A percentile compares a stretch with the other conserved stretches of the same genome.
Evolutionary conservation across 2,888 invertebrate genomes (phyloP).

Genomic region (Metellina segmentata): DNA sequence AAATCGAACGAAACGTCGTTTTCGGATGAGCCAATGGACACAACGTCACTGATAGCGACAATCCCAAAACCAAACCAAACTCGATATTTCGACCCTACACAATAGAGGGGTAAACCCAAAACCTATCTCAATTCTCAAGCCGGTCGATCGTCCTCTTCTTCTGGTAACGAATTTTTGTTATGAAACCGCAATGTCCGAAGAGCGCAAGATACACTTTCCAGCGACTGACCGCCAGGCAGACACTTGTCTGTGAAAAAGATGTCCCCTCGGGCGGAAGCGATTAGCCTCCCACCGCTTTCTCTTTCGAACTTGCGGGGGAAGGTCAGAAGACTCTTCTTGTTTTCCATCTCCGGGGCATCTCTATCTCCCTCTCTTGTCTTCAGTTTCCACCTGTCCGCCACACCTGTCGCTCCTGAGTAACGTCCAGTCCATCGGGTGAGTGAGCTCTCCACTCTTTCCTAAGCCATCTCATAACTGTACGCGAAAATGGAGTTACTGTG

Average conservation of each 20-base stretch:
- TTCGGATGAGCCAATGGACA: too few species aligned
- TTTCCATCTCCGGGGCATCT: not conserved
- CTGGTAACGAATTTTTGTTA: too few species aligned
- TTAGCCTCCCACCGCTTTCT: slow-evolving; percentile 60
- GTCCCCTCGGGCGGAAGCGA: slow-evolving; percentile 52
- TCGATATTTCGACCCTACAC: too few species aligned
- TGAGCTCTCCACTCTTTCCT: slow-evolving; percentile 4
- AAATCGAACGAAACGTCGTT: too few species aligned
- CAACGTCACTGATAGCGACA: too few species aligned
- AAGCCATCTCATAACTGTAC: not conserved
- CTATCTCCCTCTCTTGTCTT: slow-evolving; percentile 17
- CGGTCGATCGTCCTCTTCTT: too few species aligned
- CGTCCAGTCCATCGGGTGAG: slow-evolving; percentile 22
- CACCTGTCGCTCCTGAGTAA: slow-evolving; percentile 53
- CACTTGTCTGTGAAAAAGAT: not conserved
- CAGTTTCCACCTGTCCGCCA: slow-evolving; percentile 61
- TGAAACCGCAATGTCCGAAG: too few species aligned
- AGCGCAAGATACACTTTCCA: too few species aligned
- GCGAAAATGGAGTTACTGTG: not conserved
- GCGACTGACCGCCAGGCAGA: too few species aligned
- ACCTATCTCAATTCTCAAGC: too few species aligned
- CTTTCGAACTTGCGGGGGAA: slow-evolving; percentile 66
- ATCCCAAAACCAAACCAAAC: too few species aligned
- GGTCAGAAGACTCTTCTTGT: slow-evolving; percentile 20
- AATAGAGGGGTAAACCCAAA: too few species aligned